Base-by-base conservation (phyloP, 1,140 invertebrate genomes). In the Andrena cerasifolii region DNA sequence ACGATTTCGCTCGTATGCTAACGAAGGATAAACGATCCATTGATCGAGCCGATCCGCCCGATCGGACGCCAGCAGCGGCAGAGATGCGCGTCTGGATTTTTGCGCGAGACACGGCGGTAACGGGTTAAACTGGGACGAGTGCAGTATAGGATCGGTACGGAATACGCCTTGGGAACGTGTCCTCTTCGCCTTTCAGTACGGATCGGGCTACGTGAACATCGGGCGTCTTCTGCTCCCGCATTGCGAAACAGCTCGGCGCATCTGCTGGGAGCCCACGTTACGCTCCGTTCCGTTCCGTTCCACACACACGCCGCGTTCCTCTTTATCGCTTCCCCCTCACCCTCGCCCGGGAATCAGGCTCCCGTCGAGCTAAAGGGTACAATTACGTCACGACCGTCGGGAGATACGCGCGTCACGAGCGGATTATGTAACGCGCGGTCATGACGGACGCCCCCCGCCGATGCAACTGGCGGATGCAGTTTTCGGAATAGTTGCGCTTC, bases 51-150 rank as follows among this genome's bases (percentile, higher is more conserved):
- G n/a, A n/a, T n/a, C n/a, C n/a, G n/a, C 36, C 36, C 36, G 36
- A 40, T 40, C 10, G 36, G 4, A 40, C 4, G 36, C 4, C 21
- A n/a, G 18, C 21, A 4, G 28, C 14, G 79, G 51, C 72, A 82
- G 67, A 74, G 71, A 83, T 16, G 73, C 86, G 82, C 82, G 80
- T 80, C 65, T 47, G 53, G 71, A 90, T 87, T 90, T 91, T 89
- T 89, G 71, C 72, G 21, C 53, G 78, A 58, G 45, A 40, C 36
- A 40, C 4, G 78, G 56, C 79, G 78, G 82, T 79, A 88, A 90
- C 89, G 88, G 89, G 86, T 85, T 86, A 85, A 86, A 87, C 86
- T 87, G 84, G 86, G 86, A 89, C 85, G 89, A 89, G 68, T 79
- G 83, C 54, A 82, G 84, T 85, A 85, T 79, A 70, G 62, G 77